Base-by-base conservation (phyloP, 2,888 invertebrate species). In the Sepiola atlantica region DNA sequence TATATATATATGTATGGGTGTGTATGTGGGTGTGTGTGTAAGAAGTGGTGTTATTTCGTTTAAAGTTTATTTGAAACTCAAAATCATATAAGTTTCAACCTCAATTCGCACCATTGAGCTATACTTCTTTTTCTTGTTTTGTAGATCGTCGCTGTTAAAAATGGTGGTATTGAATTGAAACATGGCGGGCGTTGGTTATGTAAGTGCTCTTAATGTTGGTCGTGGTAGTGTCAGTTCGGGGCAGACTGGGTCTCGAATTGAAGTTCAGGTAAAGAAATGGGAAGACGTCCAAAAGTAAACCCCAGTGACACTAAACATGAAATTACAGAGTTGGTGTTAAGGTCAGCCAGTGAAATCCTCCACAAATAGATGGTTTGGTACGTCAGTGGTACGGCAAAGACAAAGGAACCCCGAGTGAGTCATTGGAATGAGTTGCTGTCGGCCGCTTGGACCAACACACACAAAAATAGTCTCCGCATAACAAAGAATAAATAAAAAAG, bases 361-460 rank as follows among this genome's bases (percentile, higher is more conserved):
- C 77, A 18, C 77, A 77, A 77, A 77, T 77, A 77, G 77, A 77
- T 77, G 77, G 77, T 77, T 77, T 77, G 77, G 77, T 77, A 14
- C 77, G 77, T n/a, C 77, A 18, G 77, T 77, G n/a, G 77, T 77
- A 32, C 77, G 77, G 77, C 77, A 32, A 18, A 77, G 77, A 77
- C 77, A 77, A 77, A 77, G 77, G 77, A 77, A 18, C 77, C 18
- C 18, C 3, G 77, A 77, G 32, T 77, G 77, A 77, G 77, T 77
- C 77, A 77, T 77, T 77, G 77, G 77, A 77, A 77, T 77, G 32
- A 77, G 77, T n/a, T 77, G 77, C n/a, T 77, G 77, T 77, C n/a
- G 77, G 77, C 77, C 18, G 77, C 77, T 77, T 77, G 20, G 32
- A 77, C 45, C 45, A 45, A 45, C 45, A 45, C 45, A 45, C 45